Evolutionary conservation across 2,113 vertebrate species (phyloP).

Genomic region (Ctenodactylus gundi): DNA sequence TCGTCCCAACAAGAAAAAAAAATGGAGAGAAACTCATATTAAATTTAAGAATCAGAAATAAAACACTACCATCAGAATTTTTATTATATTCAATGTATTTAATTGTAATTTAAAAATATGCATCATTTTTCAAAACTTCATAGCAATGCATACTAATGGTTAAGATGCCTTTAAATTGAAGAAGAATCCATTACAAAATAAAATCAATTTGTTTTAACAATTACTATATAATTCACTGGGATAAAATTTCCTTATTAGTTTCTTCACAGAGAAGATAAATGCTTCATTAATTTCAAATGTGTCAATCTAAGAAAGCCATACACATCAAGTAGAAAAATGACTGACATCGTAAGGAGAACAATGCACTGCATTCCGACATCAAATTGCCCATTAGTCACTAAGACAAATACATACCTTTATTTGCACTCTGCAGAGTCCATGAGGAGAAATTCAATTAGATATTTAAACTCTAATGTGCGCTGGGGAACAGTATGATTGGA

Average conservation of each 20-base stretch:
- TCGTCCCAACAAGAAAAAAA: not conserved
- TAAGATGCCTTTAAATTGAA: constrained; percentile 54
- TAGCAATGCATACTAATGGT: constrained; percentile 43
- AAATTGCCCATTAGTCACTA: constrained; percentile 71
- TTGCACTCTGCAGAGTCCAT: constrained; percentile 47
- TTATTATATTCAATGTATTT: constrained; percentile 7
- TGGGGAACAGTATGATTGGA: not conserved
- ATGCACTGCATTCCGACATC: constrained; percentile 72
- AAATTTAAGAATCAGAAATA: constrained; percentile 2
- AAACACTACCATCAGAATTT: not conserved
- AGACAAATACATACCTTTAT: constrained; percentile 62
- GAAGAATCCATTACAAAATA: constrained; percentile 72
- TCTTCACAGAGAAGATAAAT: constrained; percentile 75
- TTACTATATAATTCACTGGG: constrained; percentile 68
- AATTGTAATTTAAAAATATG: constrained; percentile 10
- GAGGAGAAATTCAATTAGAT: constrained; percentile 48
- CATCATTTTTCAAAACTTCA: constrained; percentile 28
- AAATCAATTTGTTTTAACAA: constrained; percentile 76
- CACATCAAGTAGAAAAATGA: constrained; percentile 80
- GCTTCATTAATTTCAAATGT: constrained; percentile 82
- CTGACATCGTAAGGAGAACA: constrained; percentile 77
- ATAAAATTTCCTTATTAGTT: constrained; percentile 71
- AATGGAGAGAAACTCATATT: not conserved
- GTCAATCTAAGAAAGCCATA: constrained; percentile 75
- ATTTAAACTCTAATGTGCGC: not conserved